Conservation (phyloP, 2,113 vertebrate genomes). For the Origma solitaria region DNA sequence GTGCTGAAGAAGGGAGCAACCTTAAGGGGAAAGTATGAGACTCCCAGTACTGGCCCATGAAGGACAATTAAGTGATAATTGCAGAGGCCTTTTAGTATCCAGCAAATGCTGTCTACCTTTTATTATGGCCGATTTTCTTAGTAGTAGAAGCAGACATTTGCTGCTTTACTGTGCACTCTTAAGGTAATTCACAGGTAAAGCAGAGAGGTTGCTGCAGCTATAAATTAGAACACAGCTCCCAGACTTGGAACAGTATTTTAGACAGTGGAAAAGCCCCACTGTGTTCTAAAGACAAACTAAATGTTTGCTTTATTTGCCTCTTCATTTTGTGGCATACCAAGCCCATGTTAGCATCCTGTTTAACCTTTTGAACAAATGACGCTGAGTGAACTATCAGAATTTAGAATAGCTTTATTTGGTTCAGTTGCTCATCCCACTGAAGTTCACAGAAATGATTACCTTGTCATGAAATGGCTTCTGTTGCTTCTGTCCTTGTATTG, state of each 20-base stretch:
- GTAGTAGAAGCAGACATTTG: not conserved
- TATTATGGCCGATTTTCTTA: not conserved
- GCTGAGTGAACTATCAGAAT: not conserved
- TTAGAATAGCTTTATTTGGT: not conserved
- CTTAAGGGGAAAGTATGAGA: slow-evolving; percentile 10
- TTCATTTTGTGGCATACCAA: not conserved
- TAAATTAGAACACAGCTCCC: not conserved
- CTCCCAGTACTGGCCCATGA: slow-evolving; percentile 13
- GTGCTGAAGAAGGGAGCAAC: slow-evolving; percentile 59
- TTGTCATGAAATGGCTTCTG: not conserved
- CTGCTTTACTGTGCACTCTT: not conserved
- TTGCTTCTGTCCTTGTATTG: not conserved
- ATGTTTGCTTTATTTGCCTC: not conserved
- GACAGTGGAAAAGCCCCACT: fast-evolving
- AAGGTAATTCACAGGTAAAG: not conserved
- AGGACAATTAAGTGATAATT: slow-evolving; percentile 56
- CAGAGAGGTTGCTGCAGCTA: not conserved
- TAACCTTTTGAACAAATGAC: not conserved
- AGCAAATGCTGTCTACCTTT: not conserved
- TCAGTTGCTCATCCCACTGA: not conserved
- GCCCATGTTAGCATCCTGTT: not conserved
- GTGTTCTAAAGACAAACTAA: not conserved
- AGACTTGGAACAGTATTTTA: not conserved
- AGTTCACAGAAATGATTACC: not conserved
- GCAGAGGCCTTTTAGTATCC: slow-evolving; percentile 11